These are phyloP conservation scores for Hemicrepidius hirtus DNA, from an alignment of 2,888 invertebrate genomes.

Conservation along the genomic window DNA sequence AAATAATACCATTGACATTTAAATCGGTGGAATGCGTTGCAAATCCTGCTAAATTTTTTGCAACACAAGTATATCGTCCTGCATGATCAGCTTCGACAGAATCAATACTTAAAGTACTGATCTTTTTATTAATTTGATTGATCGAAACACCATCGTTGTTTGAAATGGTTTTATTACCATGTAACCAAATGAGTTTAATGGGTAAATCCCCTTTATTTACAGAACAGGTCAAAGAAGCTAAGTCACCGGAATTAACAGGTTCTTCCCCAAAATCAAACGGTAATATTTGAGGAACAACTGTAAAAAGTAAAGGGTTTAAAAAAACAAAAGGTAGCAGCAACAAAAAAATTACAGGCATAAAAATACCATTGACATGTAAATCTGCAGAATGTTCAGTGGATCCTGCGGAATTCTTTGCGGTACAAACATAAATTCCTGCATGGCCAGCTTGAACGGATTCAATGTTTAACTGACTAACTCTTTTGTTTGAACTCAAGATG, in stretches of 20 bases:
- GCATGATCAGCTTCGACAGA: slow-evolving; percentile 78
- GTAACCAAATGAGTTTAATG: slow-evolving; percentile 78
- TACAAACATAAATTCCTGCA: slow-evolving; percentile 73
- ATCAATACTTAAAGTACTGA: slow-evolving; percentile 77
- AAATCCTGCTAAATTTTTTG: slow-evolving; percentile 75
- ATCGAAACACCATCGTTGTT: slow-evolving; percentile 74
- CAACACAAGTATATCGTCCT: slow-evolving; percentile 80
- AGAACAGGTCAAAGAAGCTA: slow-evolving; percentile 80
- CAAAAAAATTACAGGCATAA: not conserved
- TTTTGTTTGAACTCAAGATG: slow-evolving; percentile 69
- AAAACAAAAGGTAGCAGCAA: no score
- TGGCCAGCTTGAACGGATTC: slow-evolving; percentile 73
- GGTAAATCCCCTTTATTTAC: slow-evolving; percentile 83
- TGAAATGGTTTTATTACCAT: slow-evolving; percentile 67
- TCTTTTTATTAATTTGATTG: slow-evolving; percentile 72
- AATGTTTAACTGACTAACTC: slow-evolving; percentile 73
- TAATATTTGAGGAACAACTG: slow-evolving; percentile 74
- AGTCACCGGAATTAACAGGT: slow-evolving; percentile 80
- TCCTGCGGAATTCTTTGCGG: slow-evolving; percentile 73
- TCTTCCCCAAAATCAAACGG: slow-evolving; percentile 76
- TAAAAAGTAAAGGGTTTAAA: slow-evolving; percentile 21
- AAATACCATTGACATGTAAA: slow-evolving; percentile 74
- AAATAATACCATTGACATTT: slow-evolving; percentile 72
- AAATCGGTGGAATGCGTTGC: slow-evolving; percentile 63
- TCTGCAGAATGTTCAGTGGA: slow-evolving; percentile 71